phyloP scores from a whole-genome alignment of 2,797 vertebrate genomes.

The Holocentrus rufus region DNA sequence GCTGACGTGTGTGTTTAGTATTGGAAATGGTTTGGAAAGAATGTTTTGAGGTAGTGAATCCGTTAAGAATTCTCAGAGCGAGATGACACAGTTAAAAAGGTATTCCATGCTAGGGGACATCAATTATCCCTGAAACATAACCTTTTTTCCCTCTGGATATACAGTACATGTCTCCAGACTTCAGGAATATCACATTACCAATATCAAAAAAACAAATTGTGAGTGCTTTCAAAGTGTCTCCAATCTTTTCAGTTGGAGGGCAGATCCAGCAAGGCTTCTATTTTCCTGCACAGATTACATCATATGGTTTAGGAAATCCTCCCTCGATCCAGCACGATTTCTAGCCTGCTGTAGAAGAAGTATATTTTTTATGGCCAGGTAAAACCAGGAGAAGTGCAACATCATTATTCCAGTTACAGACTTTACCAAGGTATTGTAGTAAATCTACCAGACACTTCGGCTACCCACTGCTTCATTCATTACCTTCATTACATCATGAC shows the following conservation, averaged over 20 bases:
- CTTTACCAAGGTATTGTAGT: slow-evolving; percentile 35
- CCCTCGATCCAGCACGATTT: slow-evolving; percentile 32
- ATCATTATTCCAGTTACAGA: background rate
- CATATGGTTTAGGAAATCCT: slow-evolving; percentile 43
- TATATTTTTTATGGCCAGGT: slow-evolving; percentile 12
- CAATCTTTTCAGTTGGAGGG: slow-evolving; percentile 7
- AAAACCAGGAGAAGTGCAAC: slow-evolving; percentile 5
- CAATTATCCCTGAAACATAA: slow-evolving; percentile 24
- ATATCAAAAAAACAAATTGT: background rate
- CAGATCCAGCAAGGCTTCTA: slow-evolving; percentile 6
- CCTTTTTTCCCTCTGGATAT: slow-evolving; percentile 17
- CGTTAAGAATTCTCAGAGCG: slow-evolving; percentile 37
- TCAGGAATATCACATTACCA: background rate
- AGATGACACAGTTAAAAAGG: slow-evolving; percentile 30
- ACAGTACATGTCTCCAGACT: background rate
- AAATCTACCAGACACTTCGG: slow-evolving; percentile 34
- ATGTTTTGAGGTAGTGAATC: slow-evolving; percentile 2
- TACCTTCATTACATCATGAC: slow-evolving; percentile 65
- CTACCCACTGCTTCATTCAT: slow-evolving; percentile 61
- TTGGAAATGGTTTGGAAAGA: slow-evolving; percentile 15
- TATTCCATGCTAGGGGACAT: slow-evolving; percentile 24
- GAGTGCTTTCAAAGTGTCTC: slow-evolving; percentile 13
- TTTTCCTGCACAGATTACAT: background rate
- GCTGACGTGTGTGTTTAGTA: slow-evolving; percentile 25
- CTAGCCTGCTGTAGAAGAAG: background rate